Evolutionary conservation across 1,140 invertebrate species (phyloP), one percentile per base, ranked within the genome.

Genomic region (Aphidius gifuensis): DNA sequence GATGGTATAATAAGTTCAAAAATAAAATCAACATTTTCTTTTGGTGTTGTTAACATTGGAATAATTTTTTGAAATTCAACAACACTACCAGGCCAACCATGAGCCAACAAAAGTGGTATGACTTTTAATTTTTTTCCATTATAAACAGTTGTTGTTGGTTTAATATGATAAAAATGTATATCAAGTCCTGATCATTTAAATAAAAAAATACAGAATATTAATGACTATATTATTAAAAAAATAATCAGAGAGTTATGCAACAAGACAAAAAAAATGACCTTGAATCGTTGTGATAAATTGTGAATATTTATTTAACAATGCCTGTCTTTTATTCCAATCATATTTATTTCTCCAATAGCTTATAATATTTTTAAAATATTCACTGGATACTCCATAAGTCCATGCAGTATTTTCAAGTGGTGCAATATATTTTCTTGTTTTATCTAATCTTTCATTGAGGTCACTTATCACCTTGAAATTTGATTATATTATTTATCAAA

Each of bases 21-120:
- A 5, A 90, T 90, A 63, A 90, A 87, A 61, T 89, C 81, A 9
- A 79, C 74, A 6, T 80, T 82, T 1, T 77, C 64, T 61, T 79
- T 77, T 0, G 83, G 81, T 7, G 80, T 85, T 0, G 85, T 90
- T 9, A 94, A 69, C 23, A 90, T 46, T 0, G 91, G 91, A 62
- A 93, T 88, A 1, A 93, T 82, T 69, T 92, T 89, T 66, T 91
- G 90, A 74, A 95, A 96, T 76, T 96, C 93, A 8, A 90, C 82
- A 4, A 96, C 83, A 0, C 91, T 92, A 39, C 94, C 93, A 4
- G 94, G 94, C 94, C 94, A 97, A 11, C 94, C 94, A 71, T 97
- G 93, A 5, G 93, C 68, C 2, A 97, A 32, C 1, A 96, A 69
- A 23, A 94, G 49, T 0, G 91, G 91, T 4, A 90, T 65, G 1